Percentiles rank a stretch among this genome's conserved stretches.
These are phyloP conservation scores for Palythoa grandiflora DNA, from an alignment of 92 coral and sea anemone species.

Conservation along the genomic window DNA sequence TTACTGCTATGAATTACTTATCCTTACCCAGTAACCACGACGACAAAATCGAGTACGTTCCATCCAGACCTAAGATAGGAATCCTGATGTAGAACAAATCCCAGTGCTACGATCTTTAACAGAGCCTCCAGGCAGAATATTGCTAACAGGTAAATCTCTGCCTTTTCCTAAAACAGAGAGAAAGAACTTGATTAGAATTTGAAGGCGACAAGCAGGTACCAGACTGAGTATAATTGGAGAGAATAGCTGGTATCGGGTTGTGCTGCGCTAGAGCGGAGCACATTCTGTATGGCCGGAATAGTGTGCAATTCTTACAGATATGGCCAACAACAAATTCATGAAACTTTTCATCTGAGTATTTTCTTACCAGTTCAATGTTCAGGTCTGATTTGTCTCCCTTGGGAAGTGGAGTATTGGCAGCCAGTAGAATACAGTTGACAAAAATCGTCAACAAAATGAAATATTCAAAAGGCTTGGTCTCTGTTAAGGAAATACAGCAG, in stretches of 20 bases:
- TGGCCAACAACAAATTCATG: background rate
- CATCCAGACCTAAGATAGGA: slow-evolving; percentile 97
- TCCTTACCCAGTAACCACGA: slow-evolving; percentile 96
- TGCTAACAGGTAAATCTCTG: slow-evolving; percentile 93
- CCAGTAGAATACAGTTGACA: slow-evolving; percentile 97
- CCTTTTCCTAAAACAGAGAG: slow-evolving; percentile 80
- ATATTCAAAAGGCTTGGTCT: slow-evolving; percentile 78
- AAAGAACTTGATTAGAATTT: slow-evolving; percentile 38
- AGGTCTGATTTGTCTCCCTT: slow-evolving; percentile 85
- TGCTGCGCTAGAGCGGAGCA: background rate
- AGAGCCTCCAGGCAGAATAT: slow-evolving; percentile 94
- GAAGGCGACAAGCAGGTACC: slow-evolving; percentile 46
- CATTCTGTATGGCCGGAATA: slow-evolving; percentile 29
- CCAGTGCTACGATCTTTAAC: slow-evolving; percentile 87
- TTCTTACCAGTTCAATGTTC: slow-evolving; percentile 83
- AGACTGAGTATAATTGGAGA: slow-evolving; percentile 21
- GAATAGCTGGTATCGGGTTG: slow-evolving; percentile 23
- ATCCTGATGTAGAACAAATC: slow-evolving; percentile 88
- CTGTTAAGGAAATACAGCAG: slow-evolving; percentile 44
- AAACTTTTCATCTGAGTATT: background rate
- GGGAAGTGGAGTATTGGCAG: slow-evolving; percentile 96
- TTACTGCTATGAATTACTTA: slow-evolving; percentile 39
- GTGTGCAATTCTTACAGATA: background rate
- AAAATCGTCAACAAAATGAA: slow-evolving; percentile 98
- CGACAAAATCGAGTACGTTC: slow-evolving; percentile 94